Percentiles rank a stretch among this genome's conserved stretches.
Evolutionary conservation across 2,113 vertebrate species (phyloP).

Genomic region (Calyptommatus sinebrachiatus): DNA sequence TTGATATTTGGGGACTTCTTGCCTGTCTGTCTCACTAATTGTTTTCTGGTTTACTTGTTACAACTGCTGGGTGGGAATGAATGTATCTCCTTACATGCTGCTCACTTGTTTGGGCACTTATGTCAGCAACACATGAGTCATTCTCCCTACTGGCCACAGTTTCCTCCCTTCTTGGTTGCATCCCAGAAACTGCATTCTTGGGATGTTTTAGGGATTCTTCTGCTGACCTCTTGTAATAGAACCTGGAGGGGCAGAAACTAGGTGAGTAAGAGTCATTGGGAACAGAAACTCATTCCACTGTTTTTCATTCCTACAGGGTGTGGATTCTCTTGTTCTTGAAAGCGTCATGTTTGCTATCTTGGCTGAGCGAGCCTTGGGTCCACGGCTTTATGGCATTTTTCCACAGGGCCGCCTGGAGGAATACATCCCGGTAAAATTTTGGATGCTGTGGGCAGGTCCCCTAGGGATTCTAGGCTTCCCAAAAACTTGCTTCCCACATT

Average conservation of each 20-base stretch:
- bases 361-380: slow-evolving; percentile 86
- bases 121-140: background rate
- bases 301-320: slow-evolving; percentile 69
- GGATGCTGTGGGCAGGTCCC: too few species aligned
- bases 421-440: slow-evolving; percentile 79
- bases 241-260: background rate
- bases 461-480: background rate
- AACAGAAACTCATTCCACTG: background rate
- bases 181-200: background rate
- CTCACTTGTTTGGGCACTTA: background rate
- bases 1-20: too few species aligned
- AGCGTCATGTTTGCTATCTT: slow-evolving; percentile 97
- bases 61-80: too few species aligned
- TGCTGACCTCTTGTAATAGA: background rate
- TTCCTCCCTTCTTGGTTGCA: background rate
- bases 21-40: too few species aligned
- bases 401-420: slow-evolving; percentile 91
- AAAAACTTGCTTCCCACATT: too few species aligned
- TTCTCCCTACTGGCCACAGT: background rate
- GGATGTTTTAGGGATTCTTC: background rate
- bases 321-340: slow-evolving; percentile 88
- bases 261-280: background rate
- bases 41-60: too few species aligned
- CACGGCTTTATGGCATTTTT: slow-evolving; percentile 90
- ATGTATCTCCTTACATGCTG: too few species aligned